Base-by-base conservation (phyloP, 2,113 vertebrate genomes). In the Larimichthys crocea region DNA sequence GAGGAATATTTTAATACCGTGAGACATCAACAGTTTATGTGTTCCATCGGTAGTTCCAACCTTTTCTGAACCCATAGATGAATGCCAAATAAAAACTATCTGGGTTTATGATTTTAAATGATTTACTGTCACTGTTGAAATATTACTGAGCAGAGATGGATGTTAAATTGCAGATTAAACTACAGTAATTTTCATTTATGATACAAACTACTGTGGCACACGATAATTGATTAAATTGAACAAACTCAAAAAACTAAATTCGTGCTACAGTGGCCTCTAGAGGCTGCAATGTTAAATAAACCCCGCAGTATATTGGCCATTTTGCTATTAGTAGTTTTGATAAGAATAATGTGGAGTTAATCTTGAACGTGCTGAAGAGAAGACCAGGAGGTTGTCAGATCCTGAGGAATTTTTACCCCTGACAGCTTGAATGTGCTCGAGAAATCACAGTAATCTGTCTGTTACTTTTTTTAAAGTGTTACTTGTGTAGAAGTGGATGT, bases 1-100 rank as follows among this genome's bases (percentile, higher is more conserved):
- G 7, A 53, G 24, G 80, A 92, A 90, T 94, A 91, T 87, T 93
- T 93, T 92, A 91, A 92, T 91, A 93, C 89, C 76, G 31, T 87
- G 88, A 94, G 89, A 92, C 84, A 89, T 91, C 89, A 92, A 92
- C 90, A 90, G 89, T 90, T 92, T 87, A 85, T 91, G 89, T 86
- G 92, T 93, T 94, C 92, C 89, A 89, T 82, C 70, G 42, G 62
- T 74, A 89, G 79, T 91, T 92, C 90, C 92, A 93, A 89, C 63
- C 86, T 66, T 81, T 66, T 88, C 80, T 84, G 74, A 91, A 92
- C 77, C 76, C 82, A 84, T 59, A 29, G 53, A 74, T 42, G 16
- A 88, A 84, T 26, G 86, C 88, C 83, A 91, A 89, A 90, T 90
- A 76, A 91, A 88, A 92, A 53, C 70, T 78, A 74, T 68, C 87